A percentile compares a stretch with the other conserved stretches of the same genome.
phyloP scores from a whole-genome alignment of 2,113 vertebrate species.

The Albula goreensis region DNA sequence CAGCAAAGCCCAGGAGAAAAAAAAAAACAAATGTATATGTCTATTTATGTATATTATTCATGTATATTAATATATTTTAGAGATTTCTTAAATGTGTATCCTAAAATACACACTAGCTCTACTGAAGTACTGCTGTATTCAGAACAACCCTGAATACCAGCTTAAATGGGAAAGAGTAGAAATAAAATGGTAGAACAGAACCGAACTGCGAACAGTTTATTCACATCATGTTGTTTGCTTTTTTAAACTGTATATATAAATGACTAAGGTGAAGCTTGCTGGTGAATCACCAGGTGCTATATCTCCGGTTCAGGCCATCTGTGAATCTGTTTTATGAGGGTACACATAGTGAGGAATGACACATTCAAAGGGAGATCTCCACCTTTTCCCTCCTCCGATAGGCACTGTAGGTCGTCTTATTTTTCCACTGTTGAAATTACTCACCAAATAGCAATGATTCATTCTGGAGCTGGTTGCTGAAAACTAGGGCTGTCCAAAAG shows the following conservation, averaged over 20 bases:
- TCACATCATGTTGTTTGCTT: neutral
- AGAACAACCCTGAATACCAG: neutral
- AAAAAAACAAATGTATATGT: neutral
- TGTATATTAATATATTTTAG: neutral
- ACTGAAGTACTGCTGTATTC: neutral
- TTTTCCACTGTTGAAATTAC: constrained; percentile 7
- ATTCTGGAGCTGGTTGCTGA: constrained; percentile 8
- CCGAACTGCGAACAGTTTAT: neutral
- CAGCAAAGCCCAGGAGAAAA: neutral
- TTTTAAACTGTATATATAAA: constrained; percentile 1
- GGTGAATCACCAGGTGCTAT: constrained; percentile 25
- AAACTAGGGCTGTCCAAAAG: neutral
- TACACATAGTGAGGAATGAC: neutral
- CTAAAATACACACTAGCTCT: neutral
- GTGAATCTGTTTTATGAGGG: neutral
- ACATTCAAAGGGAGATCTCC: constrained; percentile 15
- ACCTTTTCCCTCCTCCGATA: constrained; percentile 5
- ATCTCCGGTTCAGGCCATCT: neutral
- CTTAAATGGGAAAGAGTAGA: neutral
- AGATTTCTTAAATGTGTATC: neutral
- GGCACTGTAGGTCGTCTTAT: neutral
- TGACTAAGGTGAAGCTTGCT: constrained; percentile 22
- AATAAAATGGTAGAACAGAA: neutral
- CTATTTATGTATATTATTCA: neutral
- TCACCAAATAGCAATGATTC: constrained; percentile 38